Percentiles rank a stretch among this genome's conserved stretches.
Evolutionary conservation across 2,797 vertebrate species (phyloP).

Genomic region (Neopelma chrysocephalum): DNA sequence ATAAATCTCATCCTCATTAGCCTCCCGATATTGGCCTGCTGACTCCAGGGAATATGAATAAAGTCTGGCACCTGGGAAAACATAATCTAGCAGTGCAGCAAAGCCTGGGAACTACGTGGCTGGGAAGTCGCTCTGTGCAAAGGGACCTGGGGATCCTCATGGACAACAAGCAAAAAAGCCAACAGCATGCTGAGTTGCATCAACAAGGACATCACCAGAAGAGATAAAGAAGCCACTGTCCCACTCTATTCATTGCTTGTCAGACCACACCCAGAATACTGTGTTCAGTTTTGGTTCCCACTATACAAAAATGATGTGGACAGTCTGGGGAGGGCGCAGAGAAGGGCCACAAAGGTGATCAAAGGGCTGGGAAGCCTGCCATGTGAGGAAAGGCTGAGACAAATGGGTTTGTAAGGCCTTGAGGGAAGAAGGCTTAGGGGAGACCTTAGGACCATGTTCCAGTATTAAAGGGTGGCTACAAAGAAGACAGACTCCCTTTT

Average conservation of each 20-base stretch:
- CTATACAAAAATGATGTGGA: background rate
- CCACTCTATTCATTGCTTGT: background rate
- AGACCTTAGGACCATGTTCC: background rate
- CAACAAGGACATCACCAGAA: background rate
- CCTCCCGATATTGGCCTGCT: background rate
- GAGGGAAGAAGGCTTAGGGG: background rate
- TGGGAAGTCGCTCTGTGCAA: too few relatives aligned
- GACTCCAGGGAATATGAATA: background rate
- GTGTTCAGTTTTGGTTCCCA: background rate
- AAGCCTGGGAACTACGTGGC: background rate
- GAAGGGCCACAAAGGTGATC: background rate
- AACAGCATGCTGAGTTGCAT: background rate
- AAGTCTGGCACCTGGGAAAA: background rate
- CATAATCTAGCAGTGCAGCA: background rate
- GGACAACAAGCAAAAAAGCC: background rate
- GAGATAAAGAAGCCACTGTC: background rate
- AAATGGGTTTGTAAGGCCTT: background rate
- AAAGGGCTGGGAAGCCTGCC: background rate
- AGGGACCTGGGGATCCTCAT: too few relatives aligned
- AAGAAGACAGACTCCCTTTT: background rate
- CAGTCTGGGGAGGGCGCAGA: background rate
- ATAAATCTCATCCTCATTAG: background rate
- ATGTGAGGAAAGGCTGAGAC: background rate
- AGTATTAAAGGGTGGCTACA: background rate
- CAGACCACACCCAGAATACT: background rate